Conservation (phyloP, 2,888 invertebrate species). For the Baccha elongata region DNA sequence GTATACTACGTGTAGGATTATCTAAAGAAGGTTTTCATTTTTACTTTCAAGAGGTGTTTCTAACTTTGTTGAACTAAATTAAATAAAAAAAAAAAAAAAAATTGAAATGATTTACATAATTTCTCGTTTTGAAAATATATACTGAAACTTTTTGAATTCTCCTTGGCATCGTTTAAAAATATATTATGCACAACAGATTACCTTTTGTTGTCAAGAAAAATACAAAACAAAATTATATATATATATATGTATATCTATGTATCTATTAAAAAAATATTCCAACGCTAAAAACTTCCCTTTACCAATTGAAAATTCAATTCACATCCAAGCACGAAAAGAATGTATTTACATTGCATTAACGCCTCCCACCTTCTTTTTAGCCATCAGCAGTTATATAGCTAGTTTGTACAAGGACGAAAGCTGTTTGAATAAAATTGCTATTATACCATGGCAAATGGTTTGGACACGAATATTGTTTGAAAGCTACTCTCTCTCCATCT, state of each 20-base stretch:
- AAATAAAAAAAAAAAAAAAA: slow-evolving; percentile 1
- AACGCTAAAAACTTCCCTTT: not conserved
- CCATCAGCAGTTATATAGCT: not conserved
- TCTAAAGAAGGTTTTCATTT: not conserved
- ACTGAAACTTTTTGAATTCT: slow-evolving; percentile 1
- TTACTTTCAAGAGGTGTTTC: not conserved
- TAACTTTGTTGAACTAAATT: slow-evolving; percentile 12
- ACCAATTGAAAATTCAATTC: slow-evolving; percentile 42
- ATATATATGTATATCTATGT: too few species aligned
- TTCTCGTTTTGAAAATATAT: not conserved
- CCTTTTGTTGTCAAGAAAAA: slow-evolving; percentile 12
- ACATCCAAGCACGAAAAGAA: slow-evolving; percentile 40
- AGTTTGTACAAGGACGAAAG: not conserved
- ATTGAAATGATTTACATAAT: slow-evolving; percentile 22
- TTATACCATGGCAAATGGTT: slow-evolving; percentile 45
- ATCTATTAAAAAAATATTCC: not conserved
- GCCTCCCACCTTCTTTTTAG: not conserved
- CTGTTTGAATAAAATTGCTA: slow-evolving; percentile 26
- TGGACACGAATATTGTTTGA: slow-evolving; percentile 52
- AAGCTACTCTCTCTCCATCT: slow-evolving; percentile 16
- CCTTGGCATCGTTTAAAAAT: slow-evolving; percentile 9
- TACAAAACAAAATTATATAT: not conserved
- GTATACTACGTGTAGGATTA: not conserved
- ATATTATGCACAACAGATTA: slow-evolving; percentile 25
- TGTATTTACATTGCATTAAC: slow-evolving; percentile 54